Evolutionary conservation across 2,113 vertebrate species (phyloP), one percentile per base, ranked within the genome.

Genomic region (Xiphias gladius): DNA sequence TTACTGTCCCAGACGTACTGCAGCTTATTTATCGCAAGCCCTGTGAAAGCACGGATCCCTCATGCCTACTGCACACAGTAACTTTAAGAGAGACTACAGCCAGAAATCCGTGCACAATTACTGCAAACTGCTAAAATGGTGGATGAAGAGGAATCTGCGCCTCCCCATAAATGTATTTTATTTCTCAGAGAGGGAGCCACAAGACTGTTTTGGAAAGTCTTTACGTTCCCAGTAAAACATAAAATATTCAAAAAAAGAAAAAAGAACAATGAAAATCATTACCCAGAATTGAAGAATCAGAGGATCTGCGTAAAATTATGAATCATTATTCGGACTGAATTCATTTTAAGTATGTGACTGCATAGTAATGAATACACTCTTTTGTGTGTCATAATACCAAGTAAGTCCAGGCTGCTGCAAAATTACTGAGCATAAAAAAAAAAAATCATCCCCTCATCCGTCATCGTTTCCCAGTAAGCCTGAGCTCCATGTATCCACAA

Each of bases 111-210:
- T 58, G 50, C 41, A 50, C 64, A 41, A 73, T 84, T 85, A 63
- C 74, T 5, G 71, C 68, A 71, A 71, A 62, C 66, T 14, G 30
- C 69, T 79, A 26, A 65, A 86, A 72, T 72, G 78, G 86, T 64
- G 73, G 82, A 72, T 86, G 75, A 85, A 41, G n/a, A 22, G 73
- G 74, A 88, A 85, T 78, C 69, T 62, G 39, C 86, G 46, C 28
- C 0, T 2, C 1, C 22, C 39, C 28, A 35, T n/a, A 35, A 55
- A 71, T 12, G 5, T 0, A 2, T 39, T 70, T 61, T 7, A 20
- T 52, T 8, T 59, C 28, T 59, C n/a, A n/a, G n/a, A n/a, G n/a
- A 67, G 14, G 37, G 54, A n/a, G 5, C 0, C 24, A 50, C 32
- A 39, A 1, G 22, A 22, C 4, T 32, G 1, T 28, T 64, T 28